A percentile compares a stretch with the other conserved stretches of the same genome.
phyloP scores from a whole-genome alignment of 2,888 invertebrate genomes.

The Pandemis heparana region DNA sequence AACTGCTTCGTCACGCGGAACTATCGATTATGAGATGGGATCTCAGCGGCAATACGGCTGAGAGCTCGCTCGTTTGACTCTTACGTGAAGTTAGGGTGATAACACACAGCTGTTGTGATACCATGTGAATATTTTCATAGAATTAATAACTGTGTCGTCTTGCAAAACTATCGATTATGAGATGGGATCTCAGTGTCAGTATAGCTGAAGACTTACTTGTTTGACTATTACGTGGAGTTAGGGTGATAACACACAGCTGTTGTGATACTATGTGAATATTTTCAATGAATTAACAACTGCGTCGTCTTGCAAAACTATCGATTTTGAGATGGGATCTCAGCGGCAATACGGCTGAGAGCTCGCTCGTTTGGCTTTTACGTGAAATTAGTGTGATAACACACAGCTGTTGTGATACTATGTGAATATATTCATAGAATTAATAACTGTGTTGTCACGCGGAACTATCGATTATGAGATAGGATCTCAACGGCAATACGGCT shows the following conservation, averaged over 20 bases:
- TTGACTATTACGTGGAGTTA: neutral
- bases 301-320: slow-evolving; percentile 55
- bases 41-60: neutral
- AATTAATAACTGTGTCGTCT: slow-evolving; percentile 69
- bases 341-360: neutral
- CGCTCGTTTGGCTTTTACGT: no score
- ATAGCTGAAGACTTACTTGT: no score
- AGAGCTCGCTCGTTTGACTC: neutral
- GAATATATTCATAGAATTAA: slow-evolving; percentile 68
- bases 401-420: neutral
- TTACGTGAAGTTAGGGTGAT: neutral
- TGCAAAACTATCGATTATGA: slow-evolving; percentile 54
- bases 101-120: neutral
- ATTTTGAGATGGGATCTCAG: slow-evolving; percentile 24
- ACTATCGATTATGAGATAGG: slow-evolving; percentile 52
- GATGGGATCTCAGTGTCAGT: neutral
- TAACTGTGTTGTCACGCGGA: slow-evolving; percentile 58
- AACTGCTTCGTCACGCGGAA: slow-evolving; percentile 59
- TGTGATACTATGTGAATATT: slow-evolving; percentile 56
- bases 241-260: neutral
- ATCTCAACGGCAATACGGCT: neutral
- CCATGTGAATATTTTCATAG: slow-evolving; percentile 54
- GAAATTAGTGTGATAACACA: neutral
- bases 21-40: slow-evolving; percentile 51
- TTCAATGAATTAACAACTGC: slow-evolving; percentile 72